These are phyloP conservation scores for Alethe diademata DNA, from an alignment of 2,113 vertebrate genomes.

Conservation along the genomic window DNA sequence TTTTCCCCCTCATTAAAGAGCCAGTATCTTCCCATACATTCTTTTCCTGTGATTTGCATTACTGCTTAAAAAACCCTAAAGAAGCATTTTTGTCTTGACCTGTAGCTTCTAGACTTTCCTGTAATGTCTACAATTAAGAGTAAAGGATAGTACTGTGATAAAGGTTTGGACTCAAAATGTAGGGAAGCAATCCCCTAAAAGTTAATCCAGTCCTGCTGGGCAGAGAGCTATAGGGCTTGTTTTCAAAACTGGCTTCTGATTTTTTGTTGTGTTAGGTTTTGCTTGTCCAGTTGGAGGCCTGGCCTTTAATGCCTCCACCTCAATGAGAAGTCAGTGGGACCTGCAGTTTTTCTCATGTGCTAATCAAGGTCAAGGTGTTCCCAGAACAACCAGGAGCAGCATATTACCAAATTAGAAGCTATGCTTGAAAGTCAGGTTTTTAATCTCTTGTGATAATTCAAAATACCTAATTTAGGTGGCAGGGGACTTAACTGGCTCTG, in stretches of 20 bases:
- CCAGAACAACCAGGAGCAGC: background rate
- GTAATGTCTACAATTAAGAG: background rate
- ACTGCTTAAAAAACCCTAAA: background rate
- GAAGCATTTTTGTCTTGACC: background rate
- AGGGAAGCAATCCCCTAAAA: background rate
- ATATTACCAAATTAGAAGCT: background rate
- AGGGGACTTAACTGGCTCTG: background rate
- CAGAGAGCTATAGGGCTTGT: background rate
- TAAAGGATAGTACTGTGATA: background rate
- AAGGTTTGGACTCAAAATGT: background rate
- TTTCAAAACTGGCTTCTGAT: background rate
- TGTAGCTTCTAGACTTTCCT: background rate
- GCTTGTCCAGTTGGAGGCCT: background rate
- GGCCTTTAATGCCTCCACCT: background rate
- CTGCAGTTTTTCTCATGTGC: background rate
- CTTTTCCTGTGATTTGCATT: background rate
- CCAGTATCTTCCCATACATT: background rate
- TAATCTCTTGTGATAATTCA: background rate
- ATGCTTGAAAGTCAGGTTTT: background rate
- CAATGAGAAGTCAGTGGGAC: background rate
- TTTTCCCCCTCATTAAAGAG: background rate
- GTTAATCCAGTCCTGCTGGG: background rate
- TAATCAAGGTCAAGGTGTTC: background rate
- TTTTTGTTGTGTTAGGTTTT: background rate
- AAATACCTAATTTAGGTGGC: background rate